phyloP scores from a whole-genome alignment of 2,113 vertebrate species.

The Oncorhynchus tshawytscha region DNA sequence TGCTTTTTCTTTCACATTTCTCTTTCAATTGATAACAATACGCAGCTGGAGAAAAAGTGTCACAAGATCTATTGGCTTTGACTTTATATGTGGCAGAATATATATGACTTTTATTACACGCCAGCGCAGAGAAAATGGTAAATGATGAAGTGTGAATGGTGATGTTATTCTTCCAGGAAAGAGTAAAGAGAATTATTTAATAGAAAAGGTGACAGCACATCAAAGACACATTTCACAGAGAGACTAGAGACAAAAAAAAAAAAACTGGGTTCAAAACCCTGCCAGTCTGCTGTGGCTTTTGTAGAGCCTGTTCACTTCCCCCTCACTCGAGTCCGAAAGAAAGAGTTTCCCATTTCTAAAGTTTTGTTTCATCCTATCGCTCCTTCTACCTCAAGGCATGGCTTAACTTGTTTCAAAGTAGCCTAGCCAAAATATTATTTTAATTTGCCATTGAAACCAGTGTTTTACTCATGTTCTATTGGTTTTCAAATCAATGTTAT shows the following conservation, averaged over 20 bases:
- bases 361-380: conserved; percentile 6
- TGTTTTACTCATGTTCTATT: too few relatives aligned
- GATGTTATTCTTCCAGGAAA: conserved; percentile 53
- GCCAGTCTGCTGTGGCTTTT: conserved; percentile 28
- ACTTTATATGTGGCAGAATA: conserved; percentile 58
- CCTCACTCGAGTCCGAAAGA: conserved; percentile 35
- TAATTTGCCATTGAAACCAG: too few relatives aligned
- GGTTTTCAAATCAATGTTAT: too few relatives aligned
- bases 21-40: conserved; percentile 62
- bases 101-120: conserved; percentile 66
- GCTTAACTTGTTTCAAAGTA: too few relatives aligned
- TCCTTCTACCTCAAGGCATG: conserved; percentile 12
- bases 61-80: conserved; percentile 21
- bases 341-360: conserved; percentile 1
- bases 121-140: conserved; percentile 43
- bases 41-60: conserved; percentile 55
- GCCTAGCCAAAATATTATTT: too few relatives aligned
- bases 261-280: conserved; percentile 64
- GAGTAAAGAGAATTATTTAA: conserved; percentile 72
- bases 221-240: conserved; percentile 68
- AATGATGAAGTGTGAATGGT: conserved; percentile 49
- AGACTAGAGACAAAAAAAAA: conserved; percentile 69
- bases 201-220: conserved; percentile 66
- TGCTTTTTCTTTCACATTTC: conserved; percentile 52
- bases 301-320: conserved; percentile 29